These are phyloP conservation scores for Anguilla marmorata DNA, from an alignment of 2,797 vertebrate genomes.

Conservation along the genomic window DNA sequence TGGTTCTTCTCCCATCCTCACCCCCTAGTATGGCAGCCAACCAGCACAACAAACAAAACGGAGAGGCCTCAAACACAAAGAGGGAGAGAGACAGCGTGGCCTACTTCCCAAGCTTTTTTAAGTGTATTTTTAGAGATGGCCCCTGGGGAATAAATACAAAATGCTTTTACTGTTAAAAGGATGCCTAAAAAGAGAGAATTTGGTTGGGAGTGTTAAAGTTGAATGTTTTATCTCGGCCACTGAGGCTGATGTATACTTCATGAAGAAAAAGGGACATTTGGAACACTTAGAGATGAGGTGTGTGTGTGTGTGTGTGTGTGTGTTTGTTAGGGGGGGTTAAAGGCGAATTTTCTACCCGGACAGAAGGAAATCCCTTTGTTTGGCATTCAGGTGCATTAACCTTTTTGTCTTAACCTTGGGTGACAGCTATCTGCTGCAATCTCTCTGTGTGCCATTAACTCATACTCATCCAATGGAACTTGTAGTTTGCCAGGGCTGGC, in stretches of 20 bases:
- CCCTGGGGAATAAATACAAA: slow-evolving; percentile 27
- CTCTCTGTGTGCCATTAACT: neutral
- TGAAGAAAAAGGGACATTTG: neutral
- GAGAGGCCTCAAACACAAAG: slow-evolving; percentile 3
- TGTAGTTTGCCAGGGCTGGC: neutral
- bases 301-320: neutral
- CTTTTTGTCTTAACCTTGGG: neutral
- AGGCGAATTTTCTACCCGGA: neutral
- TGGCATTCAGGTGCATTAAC: neutral
- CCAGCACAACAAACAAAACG: slow-evolving; percentile 38
- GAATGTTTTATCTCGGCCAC: neutral
- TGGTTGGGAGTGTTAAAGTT: neutral
- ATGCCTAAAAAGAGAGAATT: slow-evolving; percentile 15
- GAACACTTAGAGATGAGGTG: neutral
- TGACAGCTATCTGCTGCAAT: neutral
- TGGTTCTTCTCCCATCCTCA: slow-evolving; percentile 18
- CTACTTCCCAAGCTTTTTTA: slow-evolving; percentile 37
- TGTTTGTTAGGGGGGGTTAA: neutral
- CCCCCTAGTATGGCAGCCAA: no score
- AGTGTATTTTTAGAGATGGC: slow-evolving; percentile 33
- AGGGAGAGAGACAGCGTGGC: slow-evolving; percentile 21
- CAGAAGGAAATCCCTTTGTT: neutral
- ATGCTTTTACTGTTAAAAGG: slow-evolving; percentile 40
- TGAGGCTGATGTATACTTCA: slow-evolving; percentile 27
- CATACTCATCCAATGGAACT: neutral